These are phyloP conservation scores for Streptopelia turtur DNA, from an alignment of 2,797 vertebrate genomes.

Conservation along the genomic window DNA sequence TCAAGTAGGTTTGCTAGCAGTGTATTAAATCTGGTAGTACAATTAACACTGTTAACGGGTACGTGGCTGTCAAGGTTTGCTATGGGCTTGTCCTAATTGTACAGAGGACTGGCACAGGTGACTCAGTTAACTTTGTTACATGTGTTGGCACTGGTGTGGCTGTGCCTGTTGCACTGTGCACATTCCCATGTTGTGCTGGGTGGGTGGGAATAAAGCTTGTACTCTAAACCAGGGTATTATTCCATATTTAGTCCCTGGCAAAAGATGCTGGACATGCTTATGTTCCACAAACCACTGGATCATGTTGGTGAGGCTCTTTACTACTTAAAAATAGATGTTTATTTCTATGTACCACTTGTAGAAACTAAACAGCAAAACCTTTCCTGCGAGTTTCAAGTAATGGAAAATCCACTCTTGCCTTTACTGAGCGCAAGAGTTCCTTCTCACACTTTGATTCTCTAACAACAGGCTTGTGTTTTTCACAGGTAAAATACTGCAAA, in stretches of 20 bases:
- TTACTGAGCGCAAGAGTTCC: not conserved
- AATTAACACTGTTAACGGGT: fast-evolving
- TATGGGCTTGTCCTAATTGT: not conserved
- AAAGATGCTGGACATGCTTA: fast-evolving
- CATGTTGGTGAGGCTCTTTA: not conserved
- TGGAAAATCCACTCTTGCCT: not conserved
- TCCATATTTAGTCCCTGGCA: not conserved
- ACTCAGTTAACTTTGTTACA: not conserved
- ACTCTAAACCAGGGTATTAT: not conserved
- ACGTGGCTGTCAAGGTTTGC: not conserved
- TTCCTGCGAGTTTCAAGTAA: not conserved
- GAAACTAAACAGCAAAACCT: not conserved
- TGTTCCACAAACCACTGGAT: not conserved
- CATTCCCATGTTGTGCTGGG: fast-evolving
- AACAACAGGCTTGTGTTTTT: not conserved
- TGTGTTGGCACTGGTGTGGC: not conserved
- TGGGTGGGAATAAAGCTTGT: not conserved
- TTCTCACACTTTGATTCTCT: not conserved
- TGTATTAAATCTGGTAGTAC: not conserved
- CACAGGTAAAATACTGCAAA: not conserved
- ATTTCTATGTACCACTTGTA: not conserved
- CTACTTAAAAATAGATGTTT: not conserved
- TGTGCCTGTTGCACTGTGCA: fast-evolving
- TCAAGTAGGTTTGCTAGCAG: not conserved
- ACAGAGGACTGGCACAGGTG: not conserved